Evolutionary conservation across 2,797 vertebrate species (phyloP).

Genomic region (Danio jaintianensis): DNA sequence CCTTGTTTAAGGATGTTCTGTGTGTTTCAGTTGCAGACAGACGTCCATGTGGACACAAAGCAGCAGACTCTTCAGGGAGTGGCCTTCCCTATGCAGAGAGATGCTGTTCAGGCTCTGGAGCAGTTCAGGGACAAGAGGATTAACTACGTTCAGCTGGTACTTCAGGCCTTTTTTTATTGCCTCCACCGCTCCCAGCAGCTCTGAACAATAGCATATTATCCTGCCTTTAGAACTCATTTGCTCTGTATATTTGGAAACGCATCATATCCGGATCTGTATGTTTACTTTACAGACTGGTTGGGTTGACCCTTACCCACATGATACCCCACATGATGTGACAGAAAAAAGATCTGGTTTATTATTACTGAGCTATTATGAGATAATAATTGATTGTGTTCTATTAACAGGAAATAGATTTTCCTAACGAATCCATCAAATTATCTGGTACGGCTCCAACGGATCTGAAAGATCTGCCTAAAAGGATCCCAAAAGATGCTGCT

Average conservation of each 20-base stretch:
- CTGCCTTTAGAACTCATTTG: not conserved
- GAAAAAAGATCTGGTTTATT: not conserved
- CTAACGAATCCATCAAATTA: constrained; percentile 87
- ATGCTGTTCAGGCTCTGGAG: constrained; percentile 85
- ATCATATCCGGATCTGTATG: not conserved
- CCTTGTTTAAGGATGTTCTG: not conserved
- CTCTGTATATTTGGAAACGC: not conserved
- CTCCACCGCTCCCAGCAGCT: not conserved
- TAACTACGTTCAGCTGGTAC: constrained; percentile 90
- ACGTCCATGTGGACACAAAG: constrained; percentile 84
- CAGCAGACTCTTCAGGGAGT: constrained; percentile 88
- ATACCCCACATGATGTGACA: not conserved
- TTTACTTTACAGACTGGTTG: not conserved
- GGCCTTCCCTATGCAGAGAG: constrained; percentile 84
- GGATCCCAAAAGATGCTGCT: constrained; percentile 86
- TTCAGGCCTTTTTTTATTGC: constrained; percentile 47
- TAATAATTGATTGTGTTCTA: constrained; percentile 41
- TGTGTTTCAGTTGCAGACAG: constrained; percentile 80
- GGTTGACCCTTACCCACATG: not conserved
- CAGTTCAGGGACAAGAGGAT: constrained; percentile 82
- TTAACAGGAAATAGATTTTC: constrained; percentile 88
- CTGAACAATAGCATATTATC: not conserved
- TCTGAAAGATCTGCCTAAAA: constrained; percentile 84
- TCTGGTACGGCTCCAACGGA: constrained; percentile 83
- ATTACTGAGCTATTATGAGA: not conserved